Evolutionary conservation across 2,888 invertebrate genomes (phyloP).

Genomic region (Crossocerus cetratus): DNA sequence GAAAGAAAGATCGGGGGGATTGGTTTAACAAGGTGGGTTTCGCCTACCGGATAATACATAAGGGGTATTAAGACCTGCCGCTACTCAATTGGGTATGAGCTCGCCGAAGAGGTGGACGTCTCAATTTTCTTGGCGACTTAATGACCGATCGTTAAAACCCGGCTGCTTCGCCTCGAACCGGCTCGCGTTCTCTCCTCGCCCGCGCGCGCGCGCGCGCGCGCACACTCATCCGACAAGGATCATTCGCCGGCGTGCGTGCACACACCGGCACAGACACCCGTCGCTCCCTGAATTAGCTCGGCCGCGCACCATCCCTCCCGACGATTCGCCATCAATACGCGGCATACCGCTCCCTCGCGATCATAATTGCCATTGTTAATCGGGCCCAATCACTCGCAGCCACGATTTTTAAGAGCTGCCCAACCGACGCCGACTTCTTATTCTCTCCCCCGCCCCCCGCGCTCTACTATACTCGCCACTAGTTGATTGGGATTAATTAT

Average conservation of each 20-base stretch:
- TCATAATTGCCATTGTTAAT: not conserved
- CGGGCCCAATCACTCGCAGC: not conserved
- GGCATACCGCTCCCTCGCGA: not conserved
- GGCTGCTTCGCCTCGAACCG: conserved; percentile 65
- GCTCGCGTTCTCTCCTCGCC: conserved; percentile 53
- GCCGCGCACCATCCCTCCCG: not conserved
- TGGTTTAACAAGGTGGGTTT: conserved; percentile 55
- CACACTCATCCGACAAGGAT: not conserved
- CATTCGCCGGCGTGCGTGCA: not conserved
- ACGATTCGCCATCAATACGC: not conserved
- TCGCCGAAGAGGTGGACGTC: conserved; percentile 68
- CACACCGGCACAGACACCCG: not conserved
- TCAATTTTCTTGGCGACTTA: conserved; percentile 74
- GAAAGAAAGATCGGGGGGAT: conserved; percentile 54
- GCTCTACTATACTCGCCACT: too few relatives aligned
- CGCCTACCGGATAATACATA: conserved; percentile 66
- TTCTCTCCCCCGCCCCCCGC: too few relatives aligned
- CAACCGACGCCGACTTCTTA: too few relatives aligned
- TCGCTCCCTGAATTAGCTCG: not conserved
- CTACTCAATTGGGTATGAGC: conserved; percentile 66
- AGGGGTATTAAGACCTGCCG: conserved; percentile 63
- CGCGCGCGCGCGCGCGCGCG: too few relatives aligned
- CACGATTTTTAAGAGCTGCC: too few relatives aligned
- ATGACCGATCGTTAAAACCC: conserved; percentile 74
- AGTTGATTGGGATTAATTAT: too few relatives aligned